Base-by-base conservation (phyloP, 1,140 invertebrate genomes). In the Eueides isabella region DNA sequence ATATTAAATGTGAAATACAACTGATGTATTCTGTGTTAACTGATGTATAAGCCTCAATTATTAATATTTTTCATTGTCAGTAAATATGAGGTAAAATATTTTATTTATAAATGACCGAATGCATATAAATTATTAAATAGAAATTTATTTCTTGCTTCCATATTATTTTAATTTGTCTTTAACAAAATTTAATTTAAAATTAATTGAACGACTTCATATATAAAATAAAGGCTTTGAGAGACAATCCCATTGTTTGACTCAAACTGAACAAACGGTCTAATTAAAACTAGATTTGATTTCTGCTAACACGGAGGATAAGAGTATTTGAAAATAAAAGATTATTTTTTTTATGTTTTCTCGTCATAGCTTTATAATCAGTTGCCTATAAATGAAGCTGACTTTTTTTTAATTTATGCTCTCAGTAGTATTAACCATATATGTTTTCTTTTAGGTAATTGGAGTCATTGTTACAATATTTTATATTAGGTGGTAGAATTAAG, bases 281-380 rank as follows among this genome's bases (percentile, higher is more conserved):
- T 67, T 23, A 55, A 67, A 19, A 44, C 41, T 41, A 67, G 33
- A 41, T 44, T 67, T 67, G 65, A 67, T 67, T 28, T 67, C 35
- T 44, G 26, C 28, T 19, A 41, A 30, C 65, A 16, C 23, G 28
- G 41, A 44, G n/a, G n/a, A 64, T 23, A 29, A 38, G 35, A 38
- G 19, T 55, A 11, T 23, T 55, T 55, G 44, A 55, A 26, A 55
- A 55, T 26, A 11, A 23, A 55, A 55, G 19, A 9, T 55, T 23
- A 19, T 23, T 55, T 55, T 9, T n/a, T 23, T 55, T 7, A 26
- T 26, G 48, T 55, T 55, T 26, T 55, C 48, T 26, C 19, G n/a
- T 23, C 7, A 26, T 55, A 55, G 2, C 7, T 23, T 55, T 55
- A 23, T 23, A 55, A 55, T 55, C 26, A 55, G n/a, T 55, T 55